A percentile compares a stretch with the other conserved stretches of the same genome.
phyloP scores from a whole-genome alignment of 2,113 vertebrate species.

The Aythya baeri region DNA sequence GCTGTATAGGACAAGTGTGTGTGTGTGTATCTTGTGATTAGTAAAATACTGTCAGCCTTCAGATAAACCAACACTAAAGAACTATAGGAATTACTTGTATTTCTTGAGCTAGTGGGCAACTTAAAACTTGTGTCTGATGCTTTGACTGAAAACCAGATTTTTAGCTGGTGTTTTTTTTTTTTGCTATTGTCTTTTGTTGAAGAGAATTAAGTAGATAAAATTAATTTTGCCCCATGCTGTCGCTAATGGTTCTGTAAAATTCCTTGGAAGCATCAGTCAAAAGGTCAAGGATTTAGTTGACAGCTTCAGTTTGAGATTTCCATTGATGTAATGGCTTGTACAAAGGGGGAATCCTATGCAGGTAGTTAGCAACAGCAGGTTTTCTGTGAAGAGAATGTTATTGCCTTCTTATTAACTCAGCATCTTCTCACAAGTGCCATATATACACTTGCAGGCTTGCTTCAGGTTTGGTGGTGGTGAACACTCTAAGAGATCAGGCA shows the following conservation, averaged over 20 bases:
- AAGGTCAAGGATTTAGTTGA: background rate
- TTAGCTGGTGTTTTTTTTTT: background rate
- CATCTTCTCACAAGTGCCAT: background rate
- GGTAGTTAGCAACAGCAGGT: background rate
- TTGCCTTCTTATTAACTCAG: background rate
- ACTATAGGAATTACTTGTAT: background rate
- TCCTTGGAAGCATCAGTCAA: background rate
- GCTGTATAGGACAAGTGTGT: background rate
- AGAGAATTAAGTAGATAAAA: background rate
- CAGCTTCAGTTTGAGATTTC: background rate
- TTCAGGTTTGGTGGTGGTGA: background rate
- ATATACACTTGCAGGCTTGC: background rate
- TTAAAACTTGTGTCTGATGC: background rate
- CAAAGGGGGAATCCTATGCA: background rate
- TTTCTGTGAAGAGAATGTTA: background rate
- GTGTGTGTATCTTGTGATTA: background rate
- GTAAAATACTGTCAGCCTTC: background rate
- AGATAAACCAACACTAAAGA: background rate
- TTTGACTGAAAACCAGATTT: background rate
- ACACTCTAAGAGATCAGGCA: background rate
- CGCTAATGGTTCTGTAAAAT: background rate
- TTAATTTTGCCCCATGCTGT: background rate
- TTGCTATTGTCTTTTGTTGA: background rate
- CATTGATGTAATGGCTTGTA: background rate
- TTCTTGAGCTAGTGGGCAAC: background rate